Percentiles rank a stretch among this genome's conserved stretches.
Conservation (phyloP, 2,888 invertebrate species). For the Ctena decussata region DNA sequence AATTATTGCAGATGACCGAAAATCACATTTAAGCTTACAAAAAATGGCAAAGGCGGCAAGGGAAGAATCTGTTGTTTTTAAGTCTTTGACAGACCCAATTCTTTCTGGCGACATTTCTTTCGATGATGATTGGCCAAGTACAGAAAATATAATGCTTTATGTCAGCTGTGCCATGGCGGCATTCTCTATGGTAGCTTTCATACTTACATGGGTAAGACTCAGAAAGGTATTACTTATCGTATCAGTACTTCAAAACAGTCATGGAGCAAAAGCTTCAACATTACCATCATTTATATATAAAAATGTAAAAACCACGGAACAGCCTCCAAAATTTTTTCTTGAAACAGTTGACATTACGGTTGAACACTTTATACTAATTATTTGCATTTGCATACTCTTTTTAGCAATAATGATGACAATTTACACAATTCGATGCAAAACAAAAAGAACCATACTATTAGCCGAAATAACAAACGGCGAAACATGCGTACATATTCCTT, state of each 20-base stretch:
- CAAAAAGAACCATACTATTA: not conserved
- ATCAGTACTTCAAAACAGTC: conserved; percentile 16
- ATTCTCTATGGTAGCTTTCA: not conserved
- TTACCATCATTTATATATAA: conserved; percentile 32
- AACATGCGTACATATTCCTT: not conserved
- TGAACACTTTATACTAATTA: conserved; percentile 24
- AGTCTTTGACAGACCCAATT: conserved; percentile 14
- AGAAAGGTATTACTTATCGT: conserved; percentile 13
- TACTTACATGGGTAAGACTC: not conserved
- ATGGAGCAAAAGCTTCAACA: conserved; percentile 9
- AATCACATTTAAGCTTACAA: conserved; percentile 46
- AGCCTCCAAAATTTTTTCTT: conserved; percentile 6
- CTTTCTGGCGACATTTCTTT: not conserved
- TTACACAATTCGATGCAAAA: not conserved
- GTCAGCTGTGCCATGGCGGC: not conserved
- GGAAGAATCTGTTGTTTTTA: conserved; percentile 20
- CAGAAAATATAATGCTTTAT: not conserved
- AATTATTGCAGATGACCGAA: conserved; percentile 28
- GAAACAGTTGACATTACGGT: conserved; percentile 13
- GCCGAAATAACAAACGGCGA: conserved; percentile 16
- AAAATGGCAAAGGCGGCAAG: conserved; percentile 45
- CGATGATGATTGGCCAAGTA: conserved; percentile 4
- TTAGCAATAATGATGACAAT: not conserved
- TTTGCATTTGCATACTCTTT: not conserved
- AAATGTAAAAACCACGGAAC: conserved; percentile 7